Percentiles rank a stretch among this genome's conserved stretches.
Evolutionary conservation across 2,113 vertebrate species (phyloP).

Genomic region (Saguinus imperator): DNA sequence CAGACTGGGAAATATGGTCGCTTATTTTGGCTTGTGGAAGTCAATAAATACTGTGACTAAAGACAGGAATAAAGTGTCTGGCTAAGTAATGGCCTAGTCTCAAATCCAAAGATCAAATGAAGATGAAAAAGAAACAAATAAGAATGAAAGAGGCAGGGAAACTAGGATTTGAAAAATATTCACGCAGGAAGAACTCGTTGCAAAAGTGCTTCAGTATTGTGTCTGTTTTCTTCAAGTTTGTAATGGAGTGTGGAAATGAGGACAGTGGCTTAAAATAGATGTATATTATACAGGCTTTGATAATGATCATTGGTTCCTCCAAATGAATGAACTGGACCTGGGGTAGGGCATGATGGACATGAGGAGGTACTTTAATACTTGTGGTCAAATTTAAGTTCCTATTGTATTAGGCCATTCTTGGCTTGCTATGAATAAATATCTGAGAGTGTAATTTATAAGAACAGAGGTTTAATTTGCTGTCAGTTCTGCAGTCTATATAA

Average conservation of each 20-base stretch:
- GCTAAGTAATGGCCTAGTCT: background rate
- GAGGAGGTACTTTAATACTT: background rate
- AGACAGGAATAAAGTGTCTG: background rate
- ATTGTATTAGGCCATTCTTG: too few species aligned
- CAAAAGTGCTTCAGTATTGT: background rate
- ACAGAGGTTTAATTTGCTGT: too few species aligned
- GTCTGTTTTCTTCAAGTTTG: background rate
- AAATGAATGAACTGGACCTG: background rate
- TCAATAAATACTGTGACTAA: background rate
- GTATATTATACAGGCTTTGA: background rate
- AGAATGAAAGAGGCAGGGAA: background rate
- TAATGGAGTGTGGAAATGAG: background rate
- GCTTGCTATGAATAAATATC: too few species aligned
- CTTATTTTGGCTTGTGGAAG: background rate
- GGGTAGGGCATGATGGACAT: background rate
- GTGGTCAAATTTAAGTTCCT: background rate
- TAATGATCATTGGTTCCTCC: background rate
- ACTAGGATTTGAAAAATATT: background rate
- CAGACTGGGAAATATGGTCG: background rate
- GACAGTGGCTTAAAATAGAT: background rate
- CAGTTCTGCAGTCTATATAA: too few species aligned
- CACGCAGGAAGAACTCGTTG: background rate
- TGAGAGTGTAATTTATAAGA: too few species aligned
- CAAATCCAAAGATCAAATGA: background rate
- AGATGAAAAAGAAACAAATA: background rate